Percentiles rank a stretch among this genome's conserved stretches.
These are phyloP conservation scores for Synchiropus splendidus DNA, from an alignment of 2,113 vertebrate species.

Conservation along the genomic window DNA sequence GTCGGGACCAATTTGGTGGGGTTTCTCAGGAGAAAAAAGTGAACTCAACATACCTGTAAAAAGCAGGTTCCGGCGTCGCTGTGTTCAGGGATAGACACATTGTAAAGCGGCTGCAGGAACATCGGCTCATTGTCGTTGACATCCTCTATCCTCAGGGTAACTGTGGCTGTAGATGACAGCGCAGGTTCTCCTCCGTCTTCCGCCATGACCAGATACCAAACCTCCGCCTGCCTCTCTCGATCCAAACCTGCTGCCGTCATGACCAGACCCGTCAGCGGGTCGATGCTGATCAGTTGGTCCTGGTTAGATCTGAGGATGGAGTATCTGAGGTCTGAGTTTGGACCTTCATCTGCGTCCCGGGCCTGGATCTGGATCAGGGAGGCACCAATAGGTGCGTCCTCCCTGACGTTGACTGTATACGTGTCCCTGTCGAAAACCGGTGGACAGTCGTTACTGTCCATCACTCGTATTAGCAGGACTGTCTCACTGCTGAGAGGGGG, in stretches of 20 bases:
- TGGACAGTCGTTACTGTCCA: slow-evolving; percentile 76
- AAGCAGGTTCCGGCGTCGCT: slow-evolving; percentile 66
- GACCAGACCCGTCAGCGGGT: slow-evolving; percentile 69
- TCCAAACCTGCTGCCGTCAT: slow-evolving; percentile 67
- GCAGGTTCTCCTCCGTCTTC: slow-evolving; percentile 70
- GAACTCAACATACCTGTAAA: slow-evolving; percentile 82
- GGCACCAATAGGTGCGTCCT: slow-evolving; percentile 70
- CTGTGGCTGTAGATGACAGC: slow-evolving; percentile 68
- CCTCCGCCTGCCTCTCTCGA: slow-evolving; percentile 63
- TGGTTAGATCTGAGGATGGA: slow-evolving; percentile 45
- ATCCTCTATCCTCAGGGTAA: slow-evolving; percentile 72
- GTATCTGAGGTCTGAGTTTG: slow-evolving; percentile 69
- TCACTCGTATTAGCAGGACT: slow-evolving; percentile 65
- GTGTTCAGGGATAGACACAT: slow-evolving; percentile 72
- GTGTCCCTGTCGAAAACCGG: slow-evolving; percentile 68
- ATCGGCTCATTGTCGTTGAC: slow-evolving; percentile 85
- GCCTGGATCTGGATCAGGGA: slow-evolving; percentile 69
- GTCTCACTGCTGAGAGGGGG: slow-evolving; percentile 68
- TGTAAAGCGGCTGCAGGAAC: slow-evolving; percentile 77
- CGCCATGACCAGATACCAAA: slow-evolving; percentile 74
- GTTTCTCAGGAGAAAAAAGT: too few species aligned
- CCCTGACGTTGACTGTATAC: slow-evolving; percentile 64
- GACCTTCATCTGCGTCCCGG: slow-evolving; percentile 71
- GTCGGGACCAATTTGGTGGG: too few species aligned
- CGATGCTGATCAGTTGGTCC: slow-evolving; percentile 56